Evolutionary conservation across 2,888 invertebrate species (phyloP).

Genomic region (Acrobasis consociella): DNA sequence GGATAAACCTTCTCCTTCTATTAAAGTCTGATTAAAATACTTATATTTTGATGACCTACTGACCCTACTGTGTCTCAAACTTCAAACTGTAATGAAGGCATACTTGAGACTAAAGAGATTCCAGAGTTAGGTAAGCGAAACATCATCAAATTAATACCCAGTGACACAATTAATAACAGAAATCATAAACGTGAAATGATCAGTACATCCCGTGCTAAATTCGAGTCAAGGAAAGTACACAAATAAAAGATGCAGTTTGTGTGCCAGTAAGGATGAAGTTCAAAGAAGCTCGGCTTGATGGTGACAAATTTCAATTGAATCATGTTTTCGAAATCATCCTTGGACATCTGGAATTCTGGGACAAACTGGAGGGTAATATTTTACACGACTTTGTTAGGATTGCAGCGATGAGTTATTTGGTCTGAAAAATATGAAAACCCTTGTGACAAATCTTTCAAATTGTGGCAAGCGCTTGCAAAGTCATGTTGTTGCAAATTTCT

Average conservation of each 20-base stretch:
- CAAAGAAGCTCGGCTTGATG: neutral
- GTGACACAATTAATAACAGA: neutral
- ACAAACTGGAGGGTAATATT: neutral
- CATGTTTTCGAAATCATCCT: neutral
- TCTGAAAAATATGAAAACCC: too few species aligned
- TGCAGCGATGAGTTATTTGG: too few species aligned
- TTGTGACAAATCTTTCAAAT: too few species aligned
- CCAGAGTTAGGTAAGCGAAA: neutral
- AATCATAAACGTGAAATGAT: neutral
- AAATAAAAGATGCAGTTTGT: neutral
- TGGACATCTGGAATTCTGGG: neutral
- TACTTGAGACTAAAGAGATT: too few species aligned
- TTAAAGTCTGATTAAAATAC: too few species aligned
- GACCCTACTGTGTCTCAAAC: too few species aligned
- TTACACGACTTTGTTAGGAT: neutral
- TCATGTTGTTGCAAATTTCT: too few species aligned
- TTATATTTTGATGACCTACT: too few species aligned
- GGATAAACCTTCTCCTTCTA: too few species aligned
- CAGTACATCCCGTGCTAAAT: neutral
- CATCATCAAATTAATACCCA: neutral
- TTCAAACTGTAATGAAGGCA: too few species aligned
- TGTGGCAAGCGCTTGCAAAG: too few species aligned
- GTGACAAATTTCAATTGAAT: neutral
- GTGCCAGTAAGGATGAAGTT: neutral
- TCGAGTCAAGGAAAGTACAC: neutral